phyloP scores from a whole-genome alignment of 2,888 invertebrate species.

The Pollenia amentaria region DNA sequence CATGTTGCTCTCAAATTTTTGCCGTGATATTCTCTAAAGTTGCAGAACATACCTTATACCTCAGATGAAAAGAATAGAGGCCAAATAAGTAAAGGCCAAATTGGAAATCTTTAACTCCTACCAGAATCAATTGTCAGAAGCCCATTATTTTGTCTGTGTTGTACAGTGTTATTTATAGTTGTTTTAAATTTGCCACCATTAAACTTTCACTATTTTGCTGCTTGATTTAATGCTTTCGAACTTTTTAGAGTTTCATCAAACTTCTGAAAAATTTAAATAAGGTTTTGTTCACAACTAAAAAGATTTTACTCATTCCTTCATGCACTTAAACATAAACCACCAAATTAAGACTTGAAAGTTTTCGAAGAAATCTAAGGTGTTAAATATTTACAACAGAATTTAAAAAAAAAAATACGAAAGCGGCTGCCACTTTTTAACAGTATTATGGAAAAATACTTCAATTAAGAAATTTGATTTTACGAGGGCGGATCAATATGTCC shows the following conservation, averaged over 20 bases:
- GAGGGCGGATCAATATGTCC: too few relatives aligned
- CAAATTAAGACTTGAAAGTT: slow-evolving; percentile 53
- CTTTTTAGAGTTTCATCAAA: neutral
- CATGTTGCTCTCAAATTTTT: too few relatives aligned
- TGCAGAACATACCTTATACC: too few relatives aligned
- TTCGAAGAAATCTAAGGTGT: slow-evolving; percentile 17
- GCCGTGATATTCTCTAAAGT: too few relatives aligned
- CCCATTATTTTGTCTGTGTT: too few relatives aligned
- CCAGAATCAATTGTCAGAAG: too few relatives aligned
- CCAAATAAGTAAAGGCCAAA: too few relatives aligned
- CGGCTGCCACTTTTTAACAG: neutral
- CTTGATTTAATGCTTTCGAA: slow-evolving; percentile 15
- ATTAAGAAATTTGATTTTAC: slow-evolving; percentile 67
- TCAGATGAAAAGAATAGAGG: too few relatives aligned
- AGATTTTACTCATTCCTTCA: slow-evolving; percentile 58
- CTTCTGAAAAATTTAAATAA: slow-evolving; percentile 44
- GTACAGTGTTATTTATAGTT: neutral
- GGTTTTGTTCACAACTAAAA: slow-evolving; percentile 50
- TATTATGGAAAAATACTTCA: slow-evolving; percentile 58
- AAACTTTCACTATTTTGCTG: slow-evolving; percentile 10
- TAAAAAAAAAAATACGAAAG: too few relatives aligned
- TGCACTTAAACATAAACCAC: slow-evolving; percentile 20
- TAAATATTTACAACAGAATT: slow-evolving; percentile 36
- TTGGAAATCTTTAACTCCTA: too few relatives aligned
- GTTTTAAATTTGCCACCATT: neutral